Evolutionary conservation across 2,888 invertebrate species (phyloP).

Genomic region (Slavum lentiscoides): DNA sequence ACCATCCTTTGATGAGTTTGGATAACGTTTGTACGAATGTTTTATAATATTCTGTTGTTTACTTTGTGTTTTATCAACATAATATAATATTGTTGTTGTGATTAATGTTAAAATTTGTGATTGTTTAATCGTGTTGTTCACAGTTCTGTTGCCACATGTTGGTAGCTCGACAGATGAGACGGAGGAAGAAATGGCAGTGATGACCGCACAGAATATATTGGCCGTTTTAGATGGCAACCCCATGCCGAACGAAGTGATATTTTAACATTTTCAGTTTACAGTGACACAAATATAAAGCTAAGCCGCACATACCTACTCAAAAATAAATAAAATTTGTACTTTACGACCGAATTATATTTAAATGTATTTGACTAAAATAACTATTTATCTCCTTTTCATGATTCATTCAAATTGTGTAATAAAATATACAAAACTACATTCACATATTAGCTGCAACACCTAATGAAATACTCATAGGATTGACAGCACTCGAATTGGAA

Average conservation of each 20-base stretch:
- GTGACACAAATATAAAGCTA: no score
- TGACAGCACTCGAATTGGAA: no score
- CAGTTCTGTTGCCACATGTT: slow-evolving; percentile 82
- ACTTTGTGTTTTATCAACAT: no score
- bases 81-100: background rate
- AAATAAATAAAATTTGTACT: no score
- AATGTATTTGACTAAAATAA: no score
- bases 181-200: slow-evolving; percentile 78
- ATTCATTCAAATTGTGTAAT: no score
- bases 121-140: slow-evolving; percentile 55
- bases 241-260: slow-evolving; percentile 67
- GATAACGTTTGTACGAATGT: slow-evolving; percentile 76
- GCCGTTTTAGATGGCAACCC: slow-evolving; percentile 70
- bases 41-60: background rate
- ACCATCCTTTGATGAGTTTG: slow-evolving; percentile 76
- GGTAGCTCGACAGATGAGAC: slow-evolving; percentile 86
- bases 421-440: no score
- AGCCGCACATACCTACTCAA: no score
- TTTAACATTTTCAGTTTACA: background rate
- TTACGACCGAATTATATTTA: no score
- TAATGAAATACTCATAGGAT: no score
- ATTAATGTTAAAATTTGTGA: background rate
- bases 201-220: slow-evolving; percentile 83
- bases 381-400: no score
- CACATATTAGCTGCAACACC: no score